These are phyloP conservation scores for Planiliza haematocheilus DNA, from an alignment of 2,113 vertebrate genomes.

Conservation along the genomic window DNA sequence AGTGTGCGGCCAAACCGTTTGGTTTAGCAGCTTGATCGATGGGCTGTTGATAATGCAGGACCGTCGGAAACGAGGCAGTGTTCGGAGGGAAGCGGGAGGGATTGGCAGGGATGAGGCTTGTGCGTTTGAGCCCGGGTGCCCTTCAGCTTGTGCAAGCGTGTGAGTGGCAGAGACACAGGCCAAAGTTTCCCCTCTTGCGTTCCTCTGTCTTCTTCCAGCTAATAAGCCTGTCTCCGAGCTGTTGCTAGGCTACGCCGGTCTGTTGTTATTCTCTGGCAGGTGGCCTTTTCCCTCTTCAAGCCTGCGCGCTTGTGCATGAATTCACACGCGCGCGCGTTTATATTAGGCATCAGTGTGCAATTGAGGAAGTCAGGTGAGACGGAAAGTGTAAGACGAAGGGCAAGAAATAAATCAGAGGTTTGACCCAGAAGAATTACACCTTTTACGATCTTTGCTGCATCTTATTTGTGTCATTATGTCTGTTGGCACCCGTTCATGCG, in stretches of 20 bases:
- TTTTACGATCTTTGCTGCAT: neutral
- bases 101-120: slow-evolving; percentile 19
- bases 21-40: slow-evolving; percentile 62
- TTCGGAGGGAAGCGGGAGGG: slow-evolving; percentile 36
- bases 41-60: slow-evolving; percentile 48
- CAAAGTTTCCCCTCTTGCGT: slow-evolving; percentile 59
- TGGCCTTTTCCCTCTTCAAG: slow-evolving; percentile 49
- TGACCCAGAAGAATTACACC: neutral
- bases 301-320: neutral
- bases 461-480: neutral
- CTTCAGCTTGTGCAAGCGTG: slow-evolving; percentile 46
- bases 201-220: slow-evolving; percentile 55
- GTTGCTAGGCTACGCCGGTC: slow-evolving; percentile 79
- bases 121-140: slow-evolving; percentile 25
- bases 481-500: neutral
- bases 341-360: slow-evolving; percentile 4
- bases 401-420: neutral
- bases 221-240: slow-evolving; percentile 65
- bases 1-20: slow-evolving; percentile 51
- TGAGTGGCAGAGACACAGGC: slow-evolving; percentile 48
- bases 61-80: slow-evolving; percentile 37
- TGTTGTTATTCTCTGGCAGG: slow-evolving; percentile 65
- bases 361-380: neutral
- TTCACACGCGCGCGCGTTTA: neutral
- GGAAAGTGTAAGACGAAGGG: slow-evolving; percentile 5